Base-by-base conservation (phyloP, 2,888 invertebrate genomes). In the Melinaea menophilus region DNA sequence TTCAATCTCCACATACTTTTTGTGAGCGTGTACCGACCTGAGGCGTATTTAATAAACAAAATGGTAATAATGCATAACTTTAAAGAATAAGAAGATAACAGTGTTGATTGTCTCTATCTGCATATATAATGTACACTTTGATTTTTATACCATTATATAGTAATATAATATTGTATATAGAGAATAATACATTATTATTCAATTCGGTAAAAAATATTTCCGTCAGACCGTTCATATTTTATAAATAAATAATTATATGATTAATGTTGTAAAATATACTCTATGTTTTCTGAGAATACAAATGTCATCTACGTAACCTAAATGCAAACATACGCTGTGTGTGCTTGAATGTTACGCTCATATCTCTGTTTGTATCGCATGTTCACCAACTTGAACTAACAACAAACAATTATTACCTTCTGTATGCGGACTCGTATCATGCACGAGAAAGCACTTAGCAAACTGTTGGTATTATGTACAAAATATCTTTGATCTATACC, bases 371-470 rank as follows among this genome's bases (percentile, higher is more conserved):
- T 64, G 58, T 33, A 45, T 47, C 51, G 60, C 59, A 51, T 56
- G 62, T 22, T 22, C 22, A 22, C 22, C 22, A 22, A 22, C 22
- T 22, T 22, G 22, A 1, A 22, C 22, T 22, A 69, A 63, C 66
- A 63, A 64, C 61, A 64, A 63, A 66, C 66, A 69, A 67, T 69
- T 67, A 65, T 64, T 67, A 61, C 69, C 63, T 65, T 59, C 62
- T 62, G 64, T 67, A 65, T 58, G 65, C 62, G 62, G 46, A 61
- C 63, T 62, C 62, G 63, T 69, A 62, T 66, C 65, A 54, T 63
- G 61, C 62, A 56, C 54, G 61, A 65, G 62, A 65, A 60, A 66
- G 56, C 58, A 56, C 63, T 63, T 56, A 56, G 58, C 64, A 60
- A 64, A 64, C 61, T 62, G 61, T 58, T 57, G 56, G 51, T 47